phyloP scores from a whole-genome alignment of 1,140 invertebrate species.

The Macrobrachium nipponense region DNA sequence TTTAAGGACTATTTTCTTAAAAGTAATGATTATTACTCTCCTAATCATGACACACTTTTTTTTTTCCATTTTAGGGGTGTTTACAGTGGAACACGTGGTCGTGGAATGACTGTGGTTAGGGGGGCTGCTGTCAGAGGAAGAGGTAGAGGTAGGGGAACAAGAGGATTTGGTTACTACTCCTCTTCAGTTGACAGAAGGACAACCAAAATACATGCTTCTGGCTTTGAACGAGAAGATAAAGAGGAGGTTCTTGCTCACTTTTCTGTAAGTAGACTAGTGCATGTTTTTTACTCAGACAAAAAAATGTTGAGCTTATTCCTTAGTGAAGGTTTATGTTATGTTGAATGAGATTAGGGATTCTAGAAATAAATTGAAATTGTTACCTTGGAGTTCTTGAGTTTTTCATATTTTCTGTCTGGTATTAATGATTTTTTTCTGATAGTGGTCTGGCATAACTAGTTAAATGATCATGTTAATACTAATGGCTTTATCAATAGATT shows the following conservation, averaged over 20 bases:
- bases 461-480: no score
- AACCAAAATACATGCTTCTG: slow-evolving; percentile 82
- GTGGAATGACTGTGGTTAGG: slow-evolving; percentile 6
- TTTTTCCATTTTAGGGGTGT: background rate
- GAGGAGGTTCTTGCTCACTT: slow-evolving; percentile 79
- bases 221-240: slow-evolving; percentile 80
- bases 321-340: background rate
- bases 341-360: background rate
- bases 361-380: no score
- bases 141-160: slow-evolving; percentile 19
- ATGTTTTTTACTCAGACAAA: background rate
- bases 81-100: slow-evolving; percentile 25
- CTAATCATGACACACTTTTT: no score
- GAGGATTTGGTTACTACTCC: slow-evolving; percentile 41
- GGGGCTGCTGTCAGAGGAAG: slow-evolving; percentile 2
- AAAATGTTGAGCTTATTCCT: background rate
- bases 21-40: no score
- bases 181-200: slow-evolving; percentile 82
- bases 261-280: slow-evolving; percentile 72
- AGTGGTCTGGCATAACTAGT: no score
- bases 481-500: no score
- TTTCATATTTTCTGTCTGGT: no score
- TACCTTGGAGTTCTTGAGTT: no score
- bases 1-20: no score
- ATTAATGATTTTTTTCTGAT: no score